These are phyloP conservation scores for Chaenocephalus aceratus DNA, from an alignment of 2,113 vertebrate genomes.

Conservation along the genomic window DNA sequence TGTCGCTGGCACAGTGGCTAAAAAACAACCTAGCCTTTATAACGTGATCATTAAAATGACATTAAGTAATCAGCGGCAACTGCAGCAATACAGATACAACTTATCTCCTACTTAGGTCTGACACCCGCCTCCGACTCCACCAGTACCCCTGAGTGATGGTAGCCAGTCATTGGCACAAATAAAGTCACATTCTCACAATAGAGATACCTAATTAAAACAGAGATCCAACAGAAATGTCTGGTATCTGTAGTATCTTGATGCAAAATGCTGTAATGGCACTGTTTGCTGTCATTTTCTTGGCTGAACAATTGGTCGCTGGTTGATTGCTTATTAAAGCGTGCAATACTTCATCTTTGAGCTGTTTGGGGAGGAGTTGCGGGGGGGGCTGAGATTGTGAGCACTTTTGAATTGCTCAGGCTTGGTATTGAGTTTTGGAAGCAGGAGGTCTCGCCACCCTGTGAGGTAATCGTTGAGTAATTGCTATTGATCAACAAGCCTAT, in stretches of 20 bases:
- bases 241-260: slow-evolving; percentile 6
- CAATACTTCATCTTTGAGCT: slow-evolving; percentile 2
- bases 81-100: slow-evolving; percentile 19
- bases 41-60: slow-evolving; percentile 37
- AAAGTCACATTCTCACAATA: slow-evolving; percentile 4
- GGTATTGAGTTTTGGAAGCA: slow-evolving; percentile 42
- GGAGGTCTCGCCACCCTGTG: slow-evolving; percentile 41
- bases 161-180: slow-evolving; percentile 28
- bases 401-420: neutral
- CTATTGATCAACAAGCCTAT: slow-evolving; percentile 60
- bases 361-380: neutral
- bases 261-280: slow-evolving; percentile 10
- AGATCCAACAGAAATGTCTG: slow-evolving; percentile 14
- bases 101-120: slow-evolving; percentile 22
- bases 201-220: slow-evolving; percentile 32
- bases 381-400: slow-evolving; percentile 11
- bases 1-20: no score
- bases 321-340: neutral
- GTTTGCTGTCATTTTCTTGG: neutral
- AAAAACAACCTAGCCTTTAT: slow-evolving; percentile 4
- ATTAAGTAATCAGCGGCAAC: slow-evolving; percentile 20
- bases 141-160: slow-evolving; percentile 9
- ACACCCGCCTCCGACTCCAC: slow-evolving; percentile 20
- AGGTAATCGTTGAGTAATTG: slow-evolving; percentile 59
- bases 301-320: neutral